Evolutionary conservation across 2,113 vertebrate species (phyloP), one percentile per base, ranked within the genome.

Genomic region (Mola mola): DNA sequence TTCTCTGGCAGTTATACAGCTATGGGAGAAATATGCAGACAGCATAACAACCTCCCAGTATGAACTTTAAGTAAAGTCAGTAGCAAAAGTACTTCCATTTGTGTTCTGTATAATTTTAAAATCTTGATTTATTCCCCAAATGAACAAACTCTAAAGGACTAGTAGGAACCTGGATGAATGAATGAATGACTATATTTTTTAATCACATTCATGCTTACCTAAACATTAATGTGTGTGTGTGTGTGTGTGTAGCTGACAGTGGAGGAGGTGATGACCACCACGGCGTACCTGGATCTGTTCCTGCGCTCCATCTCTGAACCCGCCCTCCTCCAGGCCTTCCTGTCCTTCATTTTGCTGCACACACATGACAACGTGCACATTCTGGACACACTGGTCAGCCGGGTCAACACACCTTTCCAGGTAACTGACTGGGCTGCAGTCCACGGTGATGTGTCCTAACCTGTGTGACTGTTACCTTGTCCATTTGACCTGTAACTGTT

Each of bases 201-300:
- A n/a, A n/a, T n/a, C n/a, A n/a, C 17, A 21, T 33, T 16, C 10
- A 20, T 28, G 52, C 34, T 26, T 9, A 13, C 8, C 1, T 47
- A 11, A 29, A 16, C 10, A 15, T 37, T 6, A 15, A 20, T 4
- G 5, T 42, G 16, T 63, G 9, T 41, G n/a, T n/a, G n/a, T n/a
- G n/a, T n/a, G n/a, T n/a, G 52, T 55, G 37, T 52, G 2, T 37
- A 99, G 97, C 89, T 94, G 67, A 98, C 95, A 0, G 90, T 98
- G 78, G 97, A 99, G 84, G 97, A 99, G 75, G 96, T 98, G 78
- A 98, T 97, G 96, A 94, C 96, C 34, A 98, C 95, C 1, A 99
- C 97, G 0, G 96, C 95, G 0, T 98, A 98, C 66, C 78, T 98
- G 85, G 97, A 99, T 47, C 93, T 99, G 19, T 99, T 98, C 75